Evolutionary conservation across 2,113 vertebrate genomes (phyloP).

Genomic region (Mobula birostris): DNA sequence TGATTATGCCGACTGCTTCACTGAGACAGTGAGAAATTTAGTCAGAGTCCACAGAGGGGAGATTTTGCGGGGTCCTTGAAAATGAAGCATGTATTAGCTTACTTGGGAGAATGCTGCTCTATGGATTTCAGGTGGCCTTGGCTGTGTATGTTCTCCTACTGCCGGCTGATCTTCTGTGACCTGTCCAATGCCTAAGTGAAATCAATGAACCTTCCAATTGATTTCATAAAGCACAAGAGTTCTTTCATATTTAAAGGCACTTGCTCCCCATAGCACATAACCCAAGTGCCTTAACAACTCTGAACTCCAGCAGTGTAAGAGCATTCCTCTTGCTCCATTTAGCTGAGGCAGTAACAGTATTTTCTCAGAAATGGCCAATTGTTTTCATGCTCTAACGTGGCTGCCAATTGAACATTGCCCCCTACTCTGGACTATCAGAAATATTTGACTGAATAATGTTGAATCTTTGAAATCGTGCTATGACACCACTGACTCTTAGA

Average conservation of each 20-base stretch:
- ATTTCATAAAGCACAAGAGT: neutral
- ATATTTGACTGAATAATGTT: too few relatives aligned
- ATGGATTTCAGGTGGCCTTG: neutral
- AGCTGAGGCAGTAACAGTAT: neutral
- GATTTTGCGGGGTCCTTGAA: neutral
- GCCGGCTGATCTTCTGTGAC: neutral
- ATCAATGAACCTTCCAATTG: neutral
- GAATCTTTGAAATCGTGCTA: too few relatives aligned
- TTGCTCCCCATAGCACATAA: neutral
- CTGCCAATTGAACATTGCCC: too few relatives aligned
- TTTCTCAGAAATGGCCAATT: neutral
- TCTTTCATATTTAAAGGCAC: neutral
- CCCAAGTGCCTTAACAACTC: neutral
- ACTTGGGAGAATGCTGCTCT: neutral
- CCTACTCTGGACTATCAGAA: too few relatives aligned
- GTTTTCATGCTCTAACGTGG: too few relatives aligned
- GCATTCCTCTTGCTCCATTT: neutral
- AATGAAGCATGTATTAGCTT: neutral
- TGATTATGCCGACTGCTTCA: too few relatives aligned
- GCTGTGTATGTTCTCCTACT: neutral
- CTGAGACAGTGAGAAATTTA: too few relatives aligned
- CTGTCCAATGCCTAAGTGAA: neutral
- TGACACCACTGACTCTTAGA: too few relatives aligned
- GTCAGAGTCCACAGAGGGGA: too few relatives aligned
- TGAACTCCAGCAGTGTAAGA: neutral